phyloP scores from a whole-genome alignment of 2,797 vertebrate species.

The Selene dorsalis region DNA sequence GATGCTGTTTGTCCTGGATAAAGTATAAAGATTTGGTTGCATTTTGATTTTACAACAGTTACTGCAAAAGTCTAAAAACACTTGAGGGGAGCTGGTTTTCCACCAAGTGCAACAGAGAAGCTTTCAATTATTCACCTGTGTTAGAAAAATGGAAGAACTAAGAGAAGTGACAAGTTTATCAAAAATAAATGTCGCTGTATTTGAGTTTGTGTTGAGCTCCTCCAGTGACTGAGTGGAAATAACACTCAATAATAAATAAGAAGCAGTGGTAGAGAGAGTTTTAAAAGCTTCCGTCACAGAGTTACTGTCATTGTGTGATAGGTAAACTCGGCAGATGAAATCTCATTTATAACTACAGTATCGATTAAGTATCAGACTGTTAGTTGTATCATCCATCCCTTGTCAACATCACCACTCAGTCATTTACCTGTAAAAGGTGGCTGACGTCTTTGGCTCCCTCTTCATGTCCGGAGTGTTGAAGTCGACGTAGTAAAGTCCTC shows the following conservation, averaged over 20 bases:
- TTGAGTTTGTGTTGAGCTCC: neutral
- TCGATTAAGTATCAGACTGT: too few relatives aligned
- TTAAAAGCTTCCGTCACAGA: neutral
- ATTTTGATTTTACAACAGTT: neutral
- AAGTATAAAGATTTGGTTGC: neutral
- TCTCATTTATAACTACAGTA: too few relatives aligned
- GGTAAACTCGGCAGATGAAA: neutral
- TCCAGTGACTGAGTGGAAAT: neutral
- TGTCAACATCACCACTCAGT: neutral
- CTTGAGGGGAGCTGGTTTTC: neutral
- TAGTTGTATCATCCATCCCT: neutral
- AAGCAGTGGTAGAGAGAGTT: neutral
- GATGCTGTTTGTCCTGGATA: too few relatives aligned
- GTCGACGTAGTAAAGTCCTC: constrained; percentile 95
- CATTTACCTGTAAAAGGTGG: constrained; percentile 88
- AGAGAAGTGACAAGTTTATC: neutral
- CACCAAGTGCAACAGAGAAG: neutral
- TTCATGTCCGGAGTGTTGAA: constrained; percentile 92
- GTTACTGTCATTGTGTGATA: neutral
- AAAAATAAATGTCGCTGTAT: neutral
- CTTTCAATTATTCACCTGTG: neutral
- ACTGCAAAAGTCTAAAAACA: neutral
- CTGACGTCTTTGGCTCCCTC: constrained; percentile 93
- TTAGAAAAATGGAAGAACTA: neutral
- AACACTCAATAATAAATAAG: neutral